Evolutionary conservation across 35 echinoderm and acorn worm genomes (phyloP).

Genomic region (Ophiothrix spiculata): DNA sequence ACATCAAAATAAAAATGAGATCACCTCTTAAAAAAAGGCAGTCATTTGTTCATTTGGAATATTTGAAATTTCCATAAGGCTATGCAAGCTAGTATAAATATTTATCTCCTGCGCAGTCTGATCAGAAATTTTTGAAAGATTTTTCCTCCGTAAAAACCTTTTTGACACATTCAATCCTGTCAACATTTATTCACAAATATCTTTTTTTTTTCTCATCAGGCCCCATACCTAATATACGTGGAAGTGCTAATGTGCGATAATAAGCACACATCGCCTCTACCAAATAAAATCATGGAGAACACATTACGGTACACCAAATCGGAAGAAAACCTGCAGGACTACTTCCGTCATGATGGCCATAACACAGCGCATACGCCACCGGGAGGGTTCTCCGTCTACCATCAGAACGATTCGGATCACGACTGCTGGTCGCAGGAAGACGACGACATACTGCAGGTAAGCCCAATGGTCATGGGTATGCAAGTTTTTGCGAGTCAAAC

Average conservation of each 20-base stretch:
- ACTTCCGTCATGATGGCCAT: constrained; percentile 36
- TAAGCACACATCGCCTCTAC: constrained; percentile 89
- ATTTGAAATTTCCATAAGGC: no score
- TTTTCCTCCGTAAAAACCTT: neutral
- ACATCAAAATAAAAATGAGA: no score
- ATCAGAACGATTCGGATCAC: constrained; percentile 83
- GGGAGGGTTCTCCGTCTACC: constrained; percentile 65
- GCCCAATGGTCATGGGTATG: neutral
- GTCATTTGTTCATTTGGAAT: no score
- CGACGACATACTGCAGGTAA: constrained; percentile 83
- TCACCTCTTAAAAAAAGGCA: no score
- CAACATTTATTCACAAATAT: neutral
- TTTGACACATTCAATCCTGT: neutral
- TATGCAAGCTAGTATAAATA: no score
- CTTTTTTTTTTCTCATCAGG: constrained; percentile 34
- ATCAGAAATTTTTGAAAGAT: neutral
- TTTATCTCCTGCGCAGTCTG: neutral
- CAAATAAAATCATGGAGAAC: constrained; percentile 91
- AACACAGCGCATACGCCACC: constrained; percentile 66
- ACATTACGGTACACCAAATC: constrained; percentile 90
- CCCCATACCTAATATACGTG: constrained; percentile 95
- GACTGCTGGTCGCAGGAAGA: constrained; percentile 93
- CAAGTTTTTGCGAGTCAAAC: neutral
- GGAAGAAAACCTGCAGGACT: constrained; percentile 86
- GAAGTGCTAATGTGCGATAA: constrained; percentile 89